Evolutionary conservation across 2,888 invertebrate species (phyloP).

Genomic region (Sycophila texana): DNA sequence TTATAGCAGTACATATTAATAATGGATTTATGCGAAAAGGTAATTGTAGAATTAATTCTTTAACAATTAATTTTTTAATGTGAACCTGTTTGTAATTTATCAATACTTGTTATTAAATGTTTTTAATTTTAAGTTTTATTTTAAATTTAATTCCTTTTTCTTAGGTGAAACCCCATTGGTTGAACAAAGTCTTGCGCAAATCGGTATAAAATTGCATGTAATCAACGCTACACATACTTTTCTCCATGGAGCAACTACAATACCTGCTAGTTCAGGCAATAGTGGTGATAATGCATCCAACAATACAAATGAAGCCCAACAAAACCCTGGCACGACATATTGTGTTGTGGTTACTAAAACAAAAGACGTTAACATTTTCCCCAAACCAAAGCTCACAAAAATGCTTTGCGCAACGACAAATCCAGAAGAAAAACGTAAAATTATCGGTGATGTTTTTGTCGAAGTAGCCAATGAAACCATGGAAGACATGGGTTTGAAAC

Average conservation of each 20-base stretch:
- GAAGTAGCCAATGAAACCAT: conserved; percentile 94
- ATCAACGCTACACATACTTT: conserved; percentile 83
- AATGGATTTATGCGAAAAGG: conserved; percentile 99
- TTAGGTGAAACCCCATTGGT: conserved; percentile 89
- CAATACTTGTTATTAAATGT: neutral
- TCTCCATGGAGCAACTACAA: conserved; percentile 88
- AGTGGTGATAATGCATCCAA: conserved; percentile 4
- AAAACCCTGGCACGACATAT: conserved; percentile 46
- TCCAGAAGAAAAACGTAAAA: conserved; percentile 98
- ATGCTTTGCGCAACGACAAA: conserved; percentile 90
- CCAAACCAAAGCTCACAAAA: conserved; percentile 83
- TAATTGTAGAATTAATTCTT: conserved; percentile 19
- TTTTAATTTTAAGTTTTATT: too few relatives aligned
- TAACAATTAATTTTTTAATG: neutral
- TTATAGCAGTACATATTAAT: conserved; percentile 98
- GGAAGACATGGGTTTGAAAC: conserved; percentile 89
- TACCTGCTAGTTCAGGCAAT: conserved; percentile 78
- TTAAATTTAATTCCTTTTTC: conserved; percentile 11
- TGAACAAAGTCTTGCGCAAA: conserved; percentile 86
- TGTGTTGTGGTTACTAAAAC: conserved; percentile 55
- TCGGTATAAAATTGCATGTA: conserved; percentile 89
- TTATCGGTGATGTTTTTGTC: conserved; percentile 99
- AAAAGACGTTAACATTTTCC: conserved; percentile 59
- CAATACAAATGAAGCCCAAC: conserved; percentile 23
- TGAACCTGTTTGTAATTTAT: neutral